Evolutionary conservation across 2,797 vertebrate genomes (phyloP).

Genomic region (Menidia menidia): DNA sequence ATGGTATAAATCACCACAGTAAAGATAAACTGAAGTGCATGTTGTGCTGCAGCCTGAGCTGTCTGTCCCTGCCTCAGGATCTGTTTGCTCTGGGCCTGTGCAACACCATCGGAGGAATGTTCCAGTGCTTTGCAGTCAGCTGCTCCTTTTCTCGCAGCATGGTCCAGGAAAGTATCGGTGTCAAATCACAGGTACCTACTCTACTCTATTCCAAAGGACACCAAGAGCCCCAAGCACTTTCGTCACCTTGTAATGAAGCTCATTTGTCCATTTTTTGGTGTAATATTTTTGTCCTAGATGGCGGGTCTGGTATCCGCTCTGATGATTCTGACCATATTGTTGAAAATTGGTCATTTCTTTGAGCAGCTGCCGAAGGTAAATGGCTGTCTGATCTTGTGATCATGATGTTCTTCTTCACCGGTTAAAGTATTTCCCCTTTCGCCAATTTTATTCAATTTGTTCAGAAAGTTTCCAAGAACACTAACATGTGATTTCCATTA

Average conservation of each 20-base stretch:
- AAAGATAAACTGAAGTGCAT: no score
- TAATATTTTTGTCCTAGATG: slow-evolving; percentile 70
- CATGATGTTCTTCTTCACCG: neutral
- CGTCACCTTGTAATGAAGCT: neutral
- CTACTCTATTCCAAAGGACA: neutral
- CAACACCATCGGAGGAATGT: slow-evolving; percentile 87
- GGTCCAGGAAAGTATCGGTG: slow-evolving; percentile 88
- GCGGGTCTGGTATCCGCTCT: slow-evolving; percentile 85
- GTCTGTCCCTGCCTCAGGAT: slow-evolving; percentile 79
- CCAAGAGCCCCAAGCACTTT: neutral
- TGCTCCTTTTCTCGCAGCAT: slow-evolving; percentile 90
- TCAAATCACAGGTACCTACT: slow-evolving; percentile 71
- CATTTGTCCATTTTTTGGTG: no score
- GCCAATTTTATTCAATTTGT: neutral
- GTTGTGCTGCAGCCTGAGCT: neutral
- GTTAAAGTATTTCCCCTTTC: neutral
- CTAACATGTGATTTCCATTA: neutral
- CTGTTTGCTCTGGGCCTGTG: slow-evolving; percentile 91
- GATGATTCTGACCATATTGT: slow-evolving; percentile 86
- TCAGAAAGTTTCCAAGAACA: neutral
- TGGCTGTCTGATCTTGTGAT: neutral
- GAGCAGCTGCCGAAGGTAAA: slow-evolving; percentile 88
- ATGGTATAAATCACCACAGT: no score
- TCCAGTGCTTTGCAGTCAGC: slow-evolving; percentile 89
- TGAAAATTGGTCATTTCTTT: slow-evolving; percentile 89